Base-by-base conservation (phyloP, 2,888 invertebrate species). In the Hybos culiciformis region DNA sequence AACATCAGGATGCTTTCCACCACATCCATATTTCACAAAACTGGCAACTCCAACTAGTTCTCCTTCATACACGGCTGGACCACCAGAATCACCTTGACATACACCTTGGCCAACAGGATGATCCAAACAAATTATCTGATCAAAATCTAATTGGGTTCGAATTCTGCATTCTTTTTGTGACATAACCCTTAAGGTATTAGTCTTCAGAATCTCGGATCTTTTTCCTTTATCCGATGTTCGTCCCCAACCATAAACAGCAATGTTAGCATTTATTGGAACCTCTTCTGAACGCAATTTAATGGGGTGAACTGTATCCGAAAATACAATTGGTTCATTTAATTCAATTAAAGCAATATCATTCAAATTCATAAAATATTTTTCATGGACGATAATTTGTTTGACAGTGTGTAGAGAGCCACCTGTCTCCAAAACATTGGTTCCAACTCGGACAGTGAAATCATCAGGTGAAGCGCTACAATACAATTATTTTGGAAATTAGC, bases 51-150 rank as follows among this genome's bases (percentile, higher is more conserved):
- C 63, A 9, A 59, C 55, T 18, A 64, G 46, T 19, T 47, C 45
- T 0, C 51, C 52, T 1, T 53, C 46, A 20, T 56, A 58, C 21
- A 57, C 50, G 12, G 60, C 61, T 12, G 62, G 62, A 11, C 65
- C 62, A 24, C 63, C 65, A 3, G 62, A 63, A 45, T 63, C 63
- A 11, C 62, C 64, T 20, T 55, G 52, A 38, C 65, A 63, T 20
- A 57, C 60, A 8, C 63, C 64, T 47, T 56, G 48, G 15, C 50
- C 47, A 5, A 14, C 24, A 2, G 31, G 32, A 42, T 56, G 55
- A 7, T 31, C 47, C 48, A 64, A 51, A 37, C 63, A 63, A n/a
- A 63, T 48, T 5, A 55, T 44, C 5, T 58, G 53, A 21, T 48
- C 45, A 5, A 56, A 48, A 12, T 56, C 47, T 3, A 36, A 39